phyloP scores from a whole-genome alignment of 2,797 vertebrate genomes.

The Ibycter americanus region DNA sequence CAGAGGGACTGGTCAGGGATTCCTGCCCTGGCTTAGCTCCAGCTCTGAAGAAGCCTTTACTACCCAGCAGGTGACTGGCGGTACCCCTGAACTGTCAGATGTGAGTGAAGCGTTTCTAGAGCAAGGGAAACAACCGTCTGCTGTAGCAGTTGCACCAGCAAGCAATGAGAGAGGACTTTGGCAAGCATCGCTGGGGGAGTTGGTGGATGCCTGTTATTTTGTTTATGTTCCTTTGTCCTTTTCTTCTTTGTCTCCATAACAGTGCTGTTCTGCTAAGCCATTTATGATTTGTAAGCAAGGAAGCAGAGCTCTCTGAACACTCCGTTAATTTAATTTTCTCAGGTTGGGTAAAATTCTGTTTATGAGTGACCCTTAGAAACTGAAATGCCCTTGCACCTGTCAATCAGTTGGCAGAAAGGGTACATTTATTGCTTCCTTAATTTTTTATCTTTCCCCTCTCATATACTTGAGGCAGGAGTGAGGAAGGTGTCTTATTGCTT shows the following conservation, averaged over 20 bases:
- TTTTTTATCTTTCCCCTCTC: background rate
- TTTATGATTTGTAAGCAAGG: background rate
- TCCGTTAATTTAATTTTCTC: constrained; percentile 18
- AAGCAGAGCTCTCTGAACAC: background rate
- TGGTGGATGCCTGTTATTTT: background rate
- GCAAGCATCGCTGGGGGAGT: background rate
- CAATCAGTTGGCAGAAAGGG: background rate
- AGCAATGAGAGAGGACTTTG: background rate
- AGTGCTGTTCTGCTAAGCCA: background rate
- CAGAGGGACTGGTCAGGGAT: background rate
- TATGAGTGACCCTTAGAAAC: background rate
- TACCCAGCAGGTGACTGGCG: background rate
- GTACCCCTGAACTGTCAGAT: background rate
- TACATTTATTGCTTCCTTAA: background rate
- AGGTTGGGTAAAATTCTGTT: background rate
- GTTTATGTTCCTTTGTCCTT: background rate
- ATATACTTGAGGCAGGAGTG: background rate
- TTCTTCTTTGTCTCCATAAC: background rate
- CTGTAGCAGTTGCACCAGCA: background rate
- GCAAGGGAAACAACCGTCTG: background rate
- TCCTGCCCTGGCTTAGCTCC: background rate
- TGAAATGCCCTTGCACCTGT: background rate
- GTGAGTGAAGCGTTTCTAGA: background rate
- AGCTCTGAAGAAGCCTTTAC: background rate
- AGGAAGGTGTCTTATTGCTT: background rate